Evolutionary conservation across 2,113 vertebrate species (phyloP).

Genomic region (Scomber scombrus): DNA sequence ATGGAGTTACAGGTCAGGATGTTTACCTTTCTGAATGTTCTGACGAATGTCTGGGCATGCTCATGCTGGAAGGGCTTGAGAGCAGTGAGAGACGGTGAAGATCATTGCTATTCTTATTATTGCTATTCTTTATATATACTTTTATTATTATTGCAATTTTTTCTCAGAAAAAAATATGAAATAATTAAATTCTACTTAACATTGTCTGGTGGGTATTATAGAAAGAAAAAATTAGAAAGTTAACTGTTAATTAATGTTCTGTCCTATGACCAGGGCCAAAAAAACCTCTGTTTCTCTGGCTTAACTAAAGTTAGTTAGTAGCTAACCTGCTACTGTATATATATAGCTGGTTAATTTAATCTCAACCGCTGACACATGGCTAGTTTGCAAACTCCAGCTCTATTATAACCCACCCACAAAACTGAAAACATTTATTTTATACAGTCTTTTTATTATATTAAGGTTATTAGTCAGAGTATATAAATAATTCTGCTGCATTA

Average conservation of each 20-base stretch:
- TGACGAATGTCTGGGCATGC: constrained; percentile 49
- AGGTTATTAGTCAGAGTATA: background rate
- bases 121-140: background rate
- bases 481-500: constrained; percentile 13
- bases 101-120: background rate
- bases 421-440: background rate
- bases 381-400: background rate
- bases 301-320: background rate
- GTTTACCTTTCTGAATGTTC: constrained; percentile 71
- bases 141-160: background rate
- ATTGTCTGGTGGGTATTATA: background rate
- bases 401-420: background rate
- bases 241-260: background rate
- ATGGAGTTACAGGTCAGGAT: constrained; percentile 67
- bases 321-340: background rate
- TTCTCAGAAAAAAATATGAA: background rate
- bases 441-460: background rate
- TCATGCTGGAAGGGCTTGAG: constrained; percentile 22
- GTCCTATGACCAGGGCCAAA: background rate
- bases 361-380: background rate
- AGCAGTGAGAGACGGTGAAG: background rate
- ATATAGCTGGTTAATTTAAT: background rate
- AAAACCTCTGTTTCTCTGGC: background rate
- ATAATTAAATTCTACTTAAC: background rate
- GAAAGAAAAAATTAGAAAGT: background rate